Conservation (phyloP, 2,888 invertebrate species). For the Drosophila anceps region DNA sequence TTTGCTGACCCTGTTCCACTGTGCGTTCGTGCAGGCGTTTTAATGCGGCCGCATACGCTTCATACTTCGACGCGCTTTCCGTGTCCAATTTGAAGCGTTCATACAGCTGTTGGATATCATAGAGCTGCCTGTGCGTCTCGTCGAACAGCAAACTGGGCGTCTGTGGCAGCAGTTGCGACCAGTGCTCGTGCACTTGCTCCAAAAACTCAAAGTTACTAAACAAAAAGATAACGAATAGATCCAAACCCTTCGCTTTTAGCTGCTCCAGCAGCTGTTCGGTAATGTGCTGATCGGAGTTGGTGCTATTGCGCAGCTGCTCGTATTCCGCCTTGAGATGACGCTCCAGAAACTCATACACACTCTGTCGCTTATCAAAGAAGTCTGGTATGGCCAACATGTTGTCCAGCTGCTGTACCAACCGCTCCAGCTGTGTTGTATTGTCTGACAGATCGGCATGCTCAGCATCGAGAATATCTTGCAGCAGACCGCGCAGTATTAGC, state of each 20-base stretch:
- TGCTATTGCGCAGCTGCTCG: conserved; percentile 53
- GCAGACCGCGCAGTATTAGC: conserved; percentile 63
- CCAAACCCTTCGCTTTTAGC: conserved; percentile 75
- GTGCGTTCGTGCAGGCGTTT: conserved; percentile 65
- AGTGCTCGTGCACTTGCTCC: conserved; percentile 75
- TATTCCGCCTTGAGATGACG: conserved; percentile 60
- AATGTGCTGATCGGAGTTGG: conserved; percentile 55
- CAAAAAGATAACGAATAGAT: conserved; percentile 77
- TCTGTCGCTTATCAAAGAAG: conserved; percentile 78
- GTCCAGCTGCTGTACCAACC: conserved; percentile 70
- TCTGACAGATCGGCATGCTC: conserved; percentile 46
- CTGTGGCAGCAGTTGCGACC: conserved; percentile 66
- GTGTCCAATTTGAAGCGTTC: conserved; percentile 74
- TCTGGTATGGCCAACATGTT: conserved; percentile 63
- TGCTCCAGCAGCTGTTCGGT: conserved; percentile 63
- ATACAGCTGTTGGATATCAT: conserved; percentile 71
- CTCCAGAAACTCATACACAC: conserved; percentile 76
- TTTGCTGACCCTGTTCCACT: conserved; percentile 53
- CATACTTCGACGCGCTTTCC: conserved; percentile 75
- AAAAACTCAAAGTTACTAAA: conserved; percentile 82
- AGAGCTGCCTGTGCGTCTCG: conserved; percentile 55
- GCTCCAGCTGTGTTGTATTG: conserved; percentile 47
- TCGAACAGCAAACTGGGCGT: conserved; percentile 54
- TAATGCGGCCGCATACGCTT: conserved; percentile 65
- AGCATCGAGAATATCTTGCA: conserved; percentile 74